Conservation (phyloP, 2,113 vertebrate species). For the Periophthalmodon schlosseri region DNA sequence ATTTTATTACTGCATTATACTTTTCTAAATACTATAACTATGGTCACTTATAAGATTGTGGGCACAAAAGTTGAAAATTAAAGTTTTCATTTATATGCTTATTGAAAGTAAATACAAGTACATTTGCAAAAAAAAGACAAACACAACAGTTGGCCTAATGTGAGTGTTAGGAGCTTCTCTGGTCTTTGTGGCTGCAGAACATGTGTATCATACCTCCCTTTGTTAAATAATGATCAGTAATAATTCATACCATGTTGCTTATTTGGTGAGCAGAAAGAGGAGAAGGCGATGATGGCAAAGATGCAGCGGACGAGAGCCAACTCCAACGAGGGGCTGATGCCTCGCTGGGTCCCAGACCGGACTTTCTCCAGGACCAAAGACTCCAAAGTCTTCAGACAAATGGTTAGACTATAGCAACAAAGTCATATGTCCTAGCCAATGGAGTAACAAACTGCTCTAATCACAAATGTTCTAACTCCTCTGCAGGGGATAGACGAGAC, state of each 20-base stretch:
- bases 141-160: too few species aligned
- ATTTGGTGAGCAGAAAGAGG: constrained; percentile 85
- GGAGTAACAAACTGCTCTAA: not conserved
- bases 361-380: constrained; percentile 93
- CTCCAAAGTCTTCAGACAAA: constrained; percentile 96
- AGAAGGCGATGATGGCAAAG: constrained; percentile 95
- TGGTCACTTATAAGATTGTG: not conserved
- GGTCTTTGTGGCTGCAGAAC: too few species aligned
- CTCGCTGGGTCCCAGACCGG: constrained; percentile 92
- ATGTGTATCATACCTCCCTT: too few species aligned
- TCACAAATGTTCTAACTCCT: constrained; percentile 21
- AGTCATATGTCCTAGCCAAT: not conserved
- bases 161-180: too few species aligned
- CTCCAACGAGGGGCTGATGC: constrained; percentile 88
- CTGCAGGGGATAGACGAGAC: constrained; percentile 82
- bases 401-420: constrained; percentile 79
- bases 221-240: constrained; percentile 25
- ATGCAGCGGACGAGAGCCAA: constrained; percentile 89
- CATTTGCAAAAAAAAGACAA: too few species aligned
- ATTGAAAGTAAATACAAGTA: too few species aligned
- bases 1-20: too few species aligned
- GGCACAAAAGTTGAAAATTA: not conserved
- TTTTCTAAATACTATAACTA: too few species aligned
- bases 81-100: constrained; percentile 16
- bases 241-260: constrained; percentile 45